Base-by-base conservation (phyloP, 2,797 vertebrate species). In the Erethizon dorsatum region DNA sequence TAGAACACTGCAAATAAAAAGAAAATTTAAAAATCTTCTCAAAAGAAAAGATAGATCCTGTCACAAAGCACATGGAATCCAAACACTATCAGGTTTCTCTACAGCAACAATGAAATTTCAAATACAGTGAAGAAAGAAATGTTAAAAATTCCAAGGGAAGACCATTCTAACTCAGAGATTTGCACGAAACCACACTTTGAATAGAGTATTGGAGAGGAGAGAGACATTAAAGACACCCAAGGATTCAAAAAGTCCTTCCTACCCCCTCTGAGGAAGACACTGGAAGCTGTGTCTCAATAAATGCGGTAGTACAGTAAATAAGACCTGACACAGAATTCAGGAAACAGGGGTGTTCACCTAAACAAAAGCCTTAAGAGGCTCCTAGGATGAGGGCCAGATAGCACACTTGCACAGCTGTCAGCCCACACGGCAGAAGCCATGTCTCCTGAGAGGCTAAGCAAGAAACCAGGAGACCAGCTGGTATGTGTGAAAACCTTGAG, bases 31-130 rank as follows among this genome's bases (percentile, higher is more conserved):
- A 88, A 83, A 77, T 78, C 31, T 69, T 95, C 56, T 65, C 14
- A 75, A 80, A 96, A 90, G 22, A 56, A 79, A 82, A 92, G 85
- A 83, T 37, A 83, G 22, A 61, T 90, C 9, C 61, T 57, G 88
- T 31, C 12, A 67, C 65, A 93, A 91, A 88, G 22, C 15, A 56
- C 56, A 9, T 52, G 84, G 13, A 83, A 57, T 89, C 67, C 52
- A 88, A 63, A 54, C 41, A 56, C 26, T 56, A 63, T 50, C 57
- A 80, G 57, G 4, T 78, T 95, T 89, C 59, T 91, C 83, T 71
- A 61, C 26, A 83, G 37, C 22, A 92, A 79, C 52, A 71, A 61
- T 67, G 45, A 37, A 94, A 87, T 37, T 83, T 63, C 84, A 69
- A 95, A 83, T 61, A 80, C 2, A 57, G 14, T 22, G 54, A 88